These are phyloP conservation scores for Megalonaias nervosa DNA, from an alignment of 1,140 invertebrate species.

Conservation along the genomic window DNA sequence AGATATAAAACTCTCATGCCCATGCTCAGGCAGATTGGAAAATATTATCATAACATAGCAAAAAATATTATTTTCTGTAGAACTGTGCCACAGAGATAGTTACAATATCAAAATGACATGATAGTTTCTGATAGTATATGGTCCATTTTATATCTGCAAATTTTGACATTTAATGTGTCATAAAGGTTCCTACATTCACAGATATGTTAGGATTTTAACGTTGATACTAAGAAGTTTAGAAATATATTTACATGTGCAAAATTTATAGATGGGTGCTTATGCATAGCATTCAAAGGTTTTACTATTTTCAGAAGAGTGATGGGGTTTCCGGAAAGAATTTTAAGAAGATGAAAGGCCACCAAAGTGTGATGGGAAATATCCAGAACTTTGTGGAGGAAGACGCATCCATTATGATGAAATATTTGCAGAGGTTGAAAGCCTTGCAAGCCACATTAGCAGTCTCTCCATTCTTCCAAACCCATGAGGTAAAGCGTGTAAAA, in stretches of 20 bases:
- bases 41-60: not conserved
- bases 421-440: constrained; percentile 86
- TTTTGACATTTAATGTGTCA: not conserved
- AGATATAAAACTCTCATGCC: not conserved
- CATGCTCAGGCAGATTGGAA: not conserved
- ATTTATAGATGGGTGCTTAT: too few species aligned
- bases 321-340: constrained; percentile 84
- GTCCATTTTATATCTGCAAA: not conserved
- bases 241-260: too few species aligned
- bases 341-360: constrained; percentile 92
- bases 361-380: constrained; percentile 88
- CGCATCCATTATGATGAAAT: constrained; percentile 83
- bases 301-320: constrained; percentile 64
- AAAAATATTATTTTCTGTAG: too few species aligned
- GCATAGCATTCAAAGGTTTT: not conserved
- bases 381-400: constrained; percentile 87
- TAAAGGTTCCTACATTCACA: too few species aligned
- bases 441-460: constrained; percentile 84
- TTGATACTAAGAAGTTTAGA: too few species aligned
- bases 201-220: too few species aligned
- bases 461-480: constrained; percentile 90
- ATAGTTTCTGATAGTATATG: not conserved
- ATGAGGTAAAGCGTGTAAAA: constrained; percentile 80
- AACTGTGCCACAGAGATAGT: not conserved
- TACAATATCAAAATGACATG: not conserved